phyloP scores from a whole-genome alignment of 2,113 vertebrate species.

The Stomatorhinus ivindoensis region DNA sequence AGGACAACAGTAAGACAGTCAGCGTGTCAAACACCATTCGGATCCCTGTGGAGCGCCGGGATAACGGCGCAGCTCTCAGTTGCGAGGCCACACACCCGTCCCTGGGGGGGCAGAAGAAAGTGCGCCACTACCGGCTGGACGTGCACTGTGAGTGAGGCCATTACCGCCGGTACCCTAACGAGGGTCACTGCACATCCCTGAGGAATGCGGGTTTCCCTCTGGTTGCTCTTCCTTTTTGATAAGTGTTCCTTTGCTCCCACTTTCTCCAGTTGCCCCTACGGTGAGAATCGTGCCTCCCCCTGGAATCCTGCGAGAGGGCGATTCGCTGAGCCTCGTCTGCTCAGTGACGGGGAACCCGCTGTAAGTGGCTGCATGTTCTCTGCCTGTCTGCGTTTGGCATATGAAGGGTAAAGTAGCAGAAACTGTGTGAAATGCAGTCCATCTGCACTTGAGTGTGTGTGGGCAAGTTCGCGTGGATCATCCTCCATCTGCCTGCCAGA shows the following conservation, averaged over 20 bases:
- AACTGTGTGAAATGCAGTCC: not conserved
- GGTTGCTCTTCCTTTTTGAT: not conserved
- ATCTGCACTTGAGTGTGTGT: slow-evolving; percentile 20
- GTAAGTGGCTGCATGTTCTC: slow-evolving; percentile 55
- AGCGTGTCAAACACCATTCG: slow-evolving; percentile 70
- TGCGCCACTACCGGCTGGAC: slow-evolving; percentile 80
- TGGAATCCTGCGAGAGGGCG: slow-evolving; percentile 77
- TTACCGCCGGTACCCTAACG: not conserved
- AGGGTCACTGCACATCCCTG: not conserved
- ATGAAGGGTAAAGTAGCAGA: not conserved
- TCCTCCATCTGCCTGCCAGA: not conserved
- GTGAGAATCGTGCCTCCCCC: slow-evolving; percentile 73
- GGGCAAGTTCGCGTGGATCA: slow-evolving; percentile 4
- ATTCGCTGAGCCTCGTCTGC: slow-evolving; percentile 74
- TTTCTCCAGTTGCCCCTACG: slow-evolving; percentile 69
- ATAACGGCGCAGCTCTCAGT: slow-evolving; percentile 72
- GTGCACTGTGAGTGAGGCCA: slow-evolving; percentile 72
- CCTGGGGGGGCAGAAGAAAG: slow-evolving; percentile 65
- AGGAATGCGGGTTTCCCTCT: not conserved
- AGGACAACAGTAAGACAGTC: slow-evolving; percentile 75
- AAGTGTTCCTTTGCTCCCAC: slow-evolving; percentile 5
- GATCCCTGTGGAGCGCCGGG: slow-evolving; percentile 73
- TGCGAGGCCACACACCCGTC: slow-evolving; percentile 76
- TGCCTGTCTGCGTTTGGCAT: not conserved
- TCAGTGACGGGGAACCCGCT: slow-evolving; percentile 74